phyloP scores from a whole-genome alignment of 2,797 vertebrate species.

The Babyrousa celebensis region DNA sequence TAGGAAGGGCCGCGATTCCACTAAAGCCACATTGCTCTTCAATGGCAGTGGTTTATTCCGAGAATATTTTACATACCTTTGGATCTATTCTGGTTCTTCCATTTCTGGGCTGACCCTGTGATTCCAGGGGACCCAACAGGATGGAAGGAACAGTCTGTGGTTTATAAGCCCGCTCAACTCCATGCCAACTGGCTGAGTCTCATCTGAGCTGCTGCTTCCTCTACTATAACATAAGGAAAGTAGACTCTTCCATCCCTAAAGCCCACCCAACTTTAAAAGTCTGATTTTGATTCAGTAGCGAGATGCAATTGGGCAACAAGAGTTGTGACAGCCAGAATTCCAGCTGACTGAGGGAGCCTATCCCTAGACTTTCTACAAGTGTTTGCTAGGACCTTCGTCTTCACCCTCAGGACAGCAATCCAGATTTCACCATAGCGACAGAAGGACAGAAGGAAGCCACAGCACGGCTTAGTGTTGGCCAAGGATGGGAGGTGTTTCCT shows the following conservation, averaged over 20 bases:
- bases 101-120: slow-evolving; percentile 1
- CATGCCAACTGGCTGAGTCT: background rate
- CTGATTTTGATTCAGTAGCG: background rate
- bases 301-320: background rate
- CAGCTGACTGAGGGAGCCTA: background rate
- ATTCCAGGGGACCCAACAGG: background rate
- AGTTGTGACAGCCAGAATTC: background rate
- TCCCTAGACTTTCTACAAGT: background rate
- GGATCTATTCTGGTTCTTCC: background rate
- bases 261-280: background rate
- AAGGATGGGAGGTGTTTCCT: background rate
- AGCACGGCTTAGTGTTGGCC: background rate
- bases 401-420: background rate
- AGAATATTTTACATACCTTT: background rate
- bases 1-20: background rate
- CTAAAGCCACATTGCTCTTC: background rate
- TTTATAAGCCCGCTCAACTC: background rate
- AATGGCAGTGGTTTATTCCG: slow-evolving; percentile 13
- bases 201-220: background rate
- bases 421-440: background rate
- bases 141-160: background rate
- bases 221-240: background rate
- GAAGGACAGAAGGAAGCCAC: background rate
- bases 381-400: background rate
- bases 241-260: background rate